Conservation (phyloP, 2,113 vertebrate genomes). For the Sturnus vulgaris region DNA sequence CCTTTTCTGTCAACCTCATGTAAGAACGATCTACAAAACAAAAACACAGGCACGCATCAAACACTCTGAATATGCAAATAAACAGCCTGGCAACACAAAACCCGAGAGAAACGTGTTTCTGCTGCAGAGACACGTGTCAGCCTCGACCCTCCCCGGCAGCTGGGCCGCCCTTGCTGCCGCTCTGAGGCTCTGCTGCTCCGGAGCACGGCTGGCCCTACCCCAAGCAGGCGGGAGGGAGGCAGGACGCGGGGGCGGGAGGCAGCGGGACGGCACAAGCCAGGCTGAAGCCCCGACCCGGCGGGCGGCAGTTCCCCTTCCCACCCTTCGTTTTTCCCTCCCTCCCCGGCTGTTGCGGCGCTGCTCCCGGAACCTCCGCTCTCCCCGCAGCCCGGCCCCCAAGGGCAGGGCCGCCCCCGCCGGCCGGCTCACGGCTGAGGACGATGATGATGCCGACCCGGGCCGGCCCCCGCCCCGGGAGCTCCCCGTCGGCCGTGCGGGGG, state of each 20-base stretch:
- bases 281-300: no score
- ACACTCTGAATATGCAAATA: accelerated
- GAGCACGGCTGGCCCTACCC: background rate
- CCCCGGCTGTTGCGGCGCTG: background rate
- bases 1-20: slow-evolving; percentile 95
- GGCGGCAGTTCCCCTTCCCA: no score
- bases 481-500: background rate
- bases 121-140: accelerated
- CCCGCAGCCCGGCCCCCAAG: background rate
- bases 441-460: background rate
- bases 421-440: background rate
- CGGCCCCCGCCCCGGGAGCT: background rate
- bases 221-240: background rate
- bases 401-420: background rate
- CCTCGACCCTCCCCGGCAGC: background rate
- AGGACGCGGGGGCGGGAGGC: no score
- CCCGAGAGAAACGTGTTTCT: accelerated
- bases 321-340: no score
- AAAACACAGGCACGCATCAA: background rate
- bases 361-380: background rate
- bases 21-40: slow-evolving; percentile 85
- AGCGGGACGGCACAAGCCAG: background rate
- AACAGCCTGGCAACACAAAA: accelerated
- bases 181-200: background rate
- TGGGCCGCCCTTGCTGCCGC: background rate